Base-by-base conservation (phyloP, 2,113 vertebrate species). In the Coturnix japonica region DNA sequence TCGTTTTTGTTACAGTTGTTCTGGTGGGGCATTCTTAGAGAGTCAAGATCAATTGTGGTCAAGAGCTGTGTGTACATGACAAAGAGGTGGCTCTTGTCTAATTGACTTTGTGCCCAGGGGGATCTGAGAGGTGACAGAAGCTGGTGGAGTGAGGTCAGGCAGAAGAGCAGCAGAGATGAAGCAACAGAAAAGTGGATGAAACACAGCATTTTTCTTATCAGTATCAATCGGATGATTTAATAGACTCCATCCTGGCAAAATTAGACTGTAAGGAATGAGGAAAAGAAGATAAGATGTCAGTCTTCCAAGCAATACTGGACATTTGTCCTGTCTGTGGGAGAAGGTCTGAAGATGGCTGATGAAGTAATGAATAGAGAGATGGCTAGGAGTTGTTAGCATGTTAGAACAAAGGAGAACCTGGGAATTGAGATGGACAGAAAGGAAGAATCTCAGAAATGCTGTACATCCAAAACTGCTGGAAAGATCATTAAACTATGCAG, bases 91-190 rank as follows among this genome's bases (percentile, higher is more conserved):
- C 61, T 64, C 43, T 61, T 81, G 51, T 84, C 73, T 86, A 64
- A n/a, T 39, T 93, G 64, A 74, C 43, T 80, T 91, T 93, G n/a
- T 93, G 43, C 57, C 57, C 80, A n/a, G 1, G 86, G 89, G 61
- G 65, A 74, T 94, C 61, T 91, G 77, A 89, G 83, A 89, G 81
- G 74, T 94, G 83, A 51, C 70, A 90, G 83, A 86, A 93, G n/a
- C 63, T 4, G 8, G 25, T 89, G 64, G 79, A 87, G 82, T 70
- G 76, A 94, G 54, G 75, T 90, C 79, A 85, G 64, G 75, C 75
- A 87, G 59, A 89, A 76, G 75, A 90, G 33, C 28, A 93, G 44
- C 39, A 89, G 67, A 81, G 25, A 77, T 60, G 69, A 51, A 77
- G 57, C 46, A 90, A 60, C 19, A 81, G 65, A 81, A 89, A 78